A percentile compares a stretch with the other conserved stretches of the same genome.
Evolutionary conservation across 2,113 vertebrate species (phyloP).

Genomic region (Centrocercus urophasianus): DNA sequence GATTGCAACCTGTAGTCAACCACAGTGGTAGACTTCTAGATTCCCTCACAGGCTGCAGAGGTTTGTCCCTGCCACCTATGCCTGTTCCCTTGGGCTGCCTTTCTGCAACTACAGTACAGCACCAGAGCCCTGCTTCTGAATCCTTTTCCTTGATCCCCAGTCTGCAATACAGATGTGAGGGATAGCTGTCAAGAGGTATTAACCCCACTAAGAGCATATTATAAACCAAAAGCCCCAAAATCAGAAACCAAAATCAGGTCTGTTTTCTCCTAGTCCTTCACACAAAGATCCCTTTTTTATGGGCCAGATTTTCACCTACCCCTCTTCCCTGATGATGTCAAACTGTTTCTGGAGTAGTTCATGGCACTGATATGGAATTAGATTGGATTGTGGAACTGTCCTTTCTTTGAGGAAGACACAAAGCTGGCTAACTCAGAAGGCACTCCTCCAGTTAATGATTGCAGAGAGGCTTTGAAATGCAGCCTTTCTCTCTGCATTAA

Average conservation of each 20-base stretch:
- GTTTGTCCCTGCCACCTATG: background rate
- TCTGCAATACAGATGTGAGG: fast-evolving
- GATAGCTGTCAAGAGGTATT: background rate
- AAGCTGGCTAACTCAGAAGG: background rate
- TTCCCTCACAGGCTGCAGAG: background rate
- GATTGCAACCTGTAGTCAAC: background rate
- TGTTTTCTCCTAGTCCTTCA: background rate
- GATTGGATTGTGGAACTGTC: background rate
- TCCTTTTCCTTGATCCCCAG: background rate
- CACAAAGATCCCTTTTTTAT: background rate
- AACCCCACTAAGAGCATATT: background rate
- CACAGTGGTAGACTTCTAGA: background rate
- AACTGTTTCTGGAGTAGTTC: background rate
- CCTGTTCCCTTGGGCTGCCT: background rate
- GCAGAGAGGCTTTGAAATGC: background rate
- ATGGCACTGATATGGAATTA: background rate
- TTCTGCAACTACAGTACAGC: background rate
- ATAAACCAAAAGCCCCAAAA: background rate
- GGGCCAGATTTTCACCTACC: background rate
- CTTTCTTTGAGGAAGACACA: background rate
- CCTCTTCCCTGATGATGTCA: background rate
- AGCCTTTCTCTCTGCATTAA: background rate
- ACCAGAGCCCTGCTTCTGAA: background rate
- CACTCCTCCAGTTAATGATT: background rate
- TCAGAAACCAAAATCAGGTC: background rate